Evolutionary conservation across 30 jellyfish, hydroid and myxozoan genomes (phyloP), one percentile per base, ranked within the genome.

Genomic region (Turritopsis rubra): DNA sequence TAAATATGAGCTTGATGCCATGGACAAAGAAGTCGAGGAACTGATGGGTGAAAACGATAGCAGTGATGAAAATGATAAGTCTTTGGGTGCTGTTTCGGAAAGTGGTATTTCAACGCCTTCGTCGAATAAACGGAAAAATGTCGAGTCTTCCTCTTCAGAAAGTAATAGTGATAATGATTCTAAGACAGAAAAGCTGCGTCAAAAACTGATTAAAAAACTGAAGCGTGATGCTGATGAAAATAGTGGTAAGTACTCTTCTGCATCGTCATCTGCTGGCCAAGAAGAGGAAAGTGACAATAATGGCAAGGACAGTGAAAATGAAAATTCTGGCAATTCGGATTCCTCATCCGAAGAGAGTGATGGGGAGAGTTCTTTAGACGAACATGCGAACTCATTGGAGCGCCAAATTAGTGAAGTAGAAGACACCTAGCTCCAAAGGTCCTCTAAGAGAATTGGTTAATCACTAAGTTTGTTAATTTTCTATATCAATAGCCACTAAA

Each of bases 1-100:
- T 30, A 88, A 73, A 68, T 86, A 85, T 29, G 99, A 93, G 73
- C 75, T 88, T n/a, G 99, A 88, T 28, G 96, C 86, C 73, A 93
- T 93, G 99, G 99, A 93, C 78, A 88, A 85, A 70, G 99, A 93
- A 75, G 99, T 93, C 1, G 96, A 93, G 53, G 99, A 88, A 52
- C 83, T 89, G 19, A 93, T 93, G 99, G 28, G 76, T 13, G 81
- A 24, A 20, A 71, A 65, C 27, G 85, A 82, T 8, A 71, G 65
- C 31, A 29, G 85, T 20, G 84, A 82, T 26, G 70, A 74, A n/a
- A 30, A 29, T 74, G 53, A 26, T 24, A 29, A 74, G 9, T 23
- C 65, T 74, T 74, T 29, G 65, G n/a, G n/a, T n/a, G n/a, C n/a
- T n/a, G n/a, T n/a, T n/a, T n/a, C n/a, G n/a, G 82, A 30, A 24